Evolutionary conservation across 2,113 vertebrate species (phyloP).

Genomic region (Arvicanthis niloticus): DNA sequence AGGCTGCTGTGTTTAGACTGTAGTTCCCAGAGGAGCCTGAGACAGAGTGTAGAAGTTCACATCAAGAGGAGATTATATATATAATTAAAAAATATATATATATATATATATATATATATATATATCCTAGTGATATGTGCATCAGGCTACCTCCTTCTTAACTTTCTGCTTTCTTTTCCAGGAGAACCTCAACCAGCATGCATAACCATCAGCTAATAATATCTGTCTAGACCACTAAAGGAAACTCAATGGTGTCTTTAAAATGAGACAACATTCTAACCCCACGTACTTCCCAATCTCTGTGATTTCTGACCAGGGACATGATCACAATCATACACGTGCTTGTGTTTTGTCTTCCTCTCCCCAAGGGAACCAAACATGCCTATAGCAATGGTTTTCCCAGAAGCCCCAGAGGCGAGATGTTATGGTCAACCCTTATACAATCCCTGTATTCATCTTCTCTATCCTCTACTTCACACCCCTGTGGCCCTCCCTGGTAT

Average conservation of each 20-base stretch:
- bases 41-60: not conserved
- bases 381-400: not conserved
- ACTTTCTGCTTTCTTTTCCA: not conserved
- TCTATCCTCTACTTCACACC: constrained; percentile 75
- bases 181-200: not conserved
- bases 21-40: not conserved
- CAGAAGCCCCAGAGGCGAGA: not conserved
- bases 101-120: too few relatives aligned
- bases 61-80: not conserved
- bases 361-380: not conserved
- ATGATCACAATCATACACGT: not conserved
- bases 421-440: constrained; percentile 29
- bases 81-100: too few relatives aligned
- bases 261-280: not conserved
- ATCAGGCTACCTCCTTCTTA: not conserved
- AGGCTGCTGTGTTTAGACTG: too few relatives aligned
- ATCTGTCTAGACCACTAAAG: not conserved
- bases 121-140: not conserved
- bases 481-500: constrained; percentile 86
- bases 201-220: not conserved
- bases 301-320: not conserved
- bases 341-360: not conserved
- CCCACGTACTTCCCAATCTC: not conserved
- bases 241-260: not conserved
- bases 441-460: constrained; percentile 73